Percentiles rank a stretch among this genome's conserved stretches.
Evolutionary conservation across 2,797 vertebrate genomes (phyloP).

Genomic region (Sebastes trivittatus): DNA sequence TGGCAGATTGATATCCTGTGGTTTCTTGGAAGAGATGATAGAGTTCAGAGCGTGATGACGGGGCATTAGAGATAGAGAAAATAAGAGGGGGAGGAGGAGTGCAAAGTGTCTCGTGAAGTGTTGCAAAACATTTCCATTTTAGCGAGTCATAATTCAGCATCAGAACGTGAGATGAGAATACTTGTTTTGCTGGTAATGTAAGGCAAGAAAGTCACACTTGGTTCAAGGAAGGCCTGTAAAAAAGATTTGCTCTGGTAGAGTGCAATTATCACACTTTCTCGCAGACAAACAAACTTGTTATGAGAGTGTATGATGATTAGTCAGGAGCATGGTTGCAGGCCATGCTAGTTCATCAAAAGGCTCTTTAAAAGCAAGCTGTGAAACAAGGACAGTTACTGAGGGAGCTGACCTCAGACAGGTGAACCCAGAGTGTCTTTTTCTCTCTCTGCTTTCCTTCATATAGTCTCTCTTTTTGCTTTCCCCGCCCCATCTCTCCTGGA

Average conservation of each 20-base stretch:
- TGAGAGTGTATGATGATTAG: not conserved
- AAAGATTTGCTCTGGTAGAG: not conserved
- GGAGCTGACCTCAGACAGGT: slow-evolving; percentile 54
- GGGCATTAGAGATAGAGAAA: slow-evolving; percentile 6
- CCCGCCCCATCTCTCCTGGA: slow-evolving; percentile 8
- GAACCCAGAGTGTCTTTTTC: slow-evolving; percentile 20
- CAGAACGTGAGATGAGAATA: not conserved
- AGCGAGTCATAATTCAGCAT: not conserved
- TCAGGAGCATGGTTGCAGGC: not conserved
- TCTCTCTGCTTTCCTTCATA: slow-evolving; percentile 24
- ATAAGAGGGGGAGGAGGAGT: not conserved
- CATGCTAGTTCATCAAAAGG: slow-evolving; percentile 21
- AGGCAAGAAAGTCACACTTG: not conserved
- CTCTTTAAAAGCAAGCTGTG: not conserved
- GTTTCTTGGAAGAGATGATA: slow-evolving; percentile 57
- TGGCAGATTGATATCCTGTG: slow-evolving; percentile 58
- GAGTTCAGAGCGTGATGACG: slow-evolving; percentile 17
- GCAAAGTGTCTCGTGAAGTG: not conserved
- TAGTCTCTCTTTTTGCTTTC: slow-evolving; percentile 10
- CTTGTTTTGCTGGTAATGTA: not conserved
- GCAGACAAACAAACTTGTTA: not conserved
- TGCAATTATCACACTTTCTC: not conserved
- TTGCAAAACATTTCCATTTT: slow-evolving; percentile 9
- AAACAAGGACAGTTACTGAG: slow-evolving; percentile 45
- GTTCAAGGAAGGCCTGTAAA: not conserved